Evolutionary conservation across 2,113 vertebrate species (phyloP).

Genomic region (Hipposideros armiger): DNA sequence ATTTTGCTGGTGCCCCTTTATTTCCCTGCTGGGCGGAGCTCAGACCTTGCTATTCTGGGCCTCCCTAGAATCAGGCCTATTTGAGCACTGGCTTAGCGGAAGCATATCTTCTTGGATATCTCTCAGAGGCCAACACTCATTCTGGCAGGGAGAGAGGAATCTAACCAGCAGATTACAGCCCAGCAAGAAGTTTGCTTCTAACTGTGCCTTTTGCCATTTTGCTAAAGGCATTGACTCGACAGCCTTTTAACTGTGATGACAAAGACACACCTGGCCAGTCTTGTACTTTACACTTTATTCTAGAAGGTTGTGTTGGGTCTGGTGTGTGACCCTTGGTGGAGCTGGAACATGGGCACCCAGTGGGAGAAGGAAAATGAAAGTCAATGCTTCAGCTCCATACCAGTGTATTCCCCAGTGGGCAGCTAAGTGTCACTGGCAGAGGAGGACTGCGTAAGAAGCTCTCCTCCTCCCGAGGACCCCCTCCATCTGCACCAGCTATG

Average conservation of each 20-base stretch:
- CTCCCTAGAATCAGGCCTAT: background rate
- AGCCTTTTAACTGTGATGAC: background rate
- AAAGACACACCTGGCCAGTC: background rate
- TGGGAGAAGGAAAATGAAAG: background rate
- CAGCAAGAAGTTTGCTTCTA: background rate
- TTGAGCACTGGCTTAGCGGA: background rate
- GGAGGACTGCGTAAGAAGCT: background rate
- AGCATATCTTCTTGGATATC: background rate
- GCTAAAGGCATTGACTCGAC: background rate
- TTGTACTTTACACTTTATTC: background rate
- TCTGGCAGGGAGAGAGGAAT: background rate
- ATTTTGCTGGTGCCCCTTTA: background rate
- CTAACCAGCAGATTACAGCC: background rate
- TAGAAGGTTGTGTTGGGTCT: background rate
- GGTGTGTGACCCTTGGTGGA: background rate
- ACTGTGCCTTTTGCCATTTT: background rate
- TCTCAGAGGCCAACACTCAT: background rate
- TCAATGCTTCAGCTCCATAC: rapidly evolving
- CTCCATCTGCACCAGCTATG: background rate
- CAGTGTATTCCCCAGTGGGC: background rate
- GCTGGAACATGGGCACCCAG: background rate
- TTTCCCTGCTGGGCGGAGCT: background rate
- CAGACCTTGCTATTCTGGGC: background rate
- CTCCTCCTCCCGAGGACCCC: background rate
- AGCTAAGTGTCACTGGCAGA: too few species aligned